Conservation (phyloP, 1,140 invertebrate genomes). For the Lysiphlebus fabarum region DNA sequence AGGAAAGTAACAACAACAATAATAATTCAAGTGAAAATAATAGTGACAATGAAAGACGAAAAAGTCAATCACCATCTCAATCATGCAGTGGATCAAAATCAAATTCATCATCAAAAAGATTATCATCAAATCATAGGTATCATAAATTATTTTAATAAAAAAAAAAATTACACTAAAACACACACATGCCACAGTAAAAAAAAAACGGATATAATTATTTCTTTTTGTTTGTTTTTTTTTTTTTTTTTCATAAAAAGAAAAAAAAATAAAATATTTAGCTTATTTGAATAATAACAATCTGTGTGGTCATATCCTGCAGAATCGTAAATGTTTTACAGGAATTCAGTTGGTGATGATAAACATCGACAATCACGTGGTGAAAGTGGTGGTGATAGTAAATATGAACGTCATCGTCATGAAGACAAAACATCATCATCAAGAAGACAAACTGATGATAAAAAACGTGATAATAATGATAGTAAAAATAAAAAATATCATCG, state of each 20-base stretch:
- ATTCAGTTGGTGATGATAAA: conserved; percentile 44
- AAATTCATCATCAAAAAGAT: conserved; percentile 31
- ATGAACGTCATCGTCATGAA: conserved; percentile 17
- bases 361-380: conserved; percentile 41
- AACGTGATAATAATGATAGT: no score
- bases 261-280: neutral
- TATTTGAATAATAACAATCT: conserved; percentile 53
- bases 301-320: conserved; percentile 57
- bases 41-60: conserved; percentile 39
- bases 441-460: no score
- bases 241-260: conserved; percentile 14
- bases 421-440: no score
- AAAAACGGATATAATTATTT: no score
- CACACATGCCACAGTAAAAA: neutral
- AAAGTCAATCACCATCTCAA: conserved; percentile 30
- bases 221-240: conserved; percentile 10
- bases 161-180: neutral
- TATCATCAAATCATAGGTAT: conserved; percentile 50
- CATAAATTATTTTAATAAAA: conserved; percentile 37
- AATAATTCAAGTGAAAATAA: conserved; percentile 47
- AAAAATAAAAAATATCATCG: conserved; percentile 11
- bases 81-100: conserved; percentile 26
- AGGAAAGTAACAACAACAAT: conserved; percentile 55
- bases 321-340: conserved; percentile 57
- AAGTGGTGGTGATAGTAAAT: conserved; percentile 36